Evolutionary conservation across 1,140 invertebrate species (phyloP).

Genomic region (Pachypeltis micranthus): DNA sequence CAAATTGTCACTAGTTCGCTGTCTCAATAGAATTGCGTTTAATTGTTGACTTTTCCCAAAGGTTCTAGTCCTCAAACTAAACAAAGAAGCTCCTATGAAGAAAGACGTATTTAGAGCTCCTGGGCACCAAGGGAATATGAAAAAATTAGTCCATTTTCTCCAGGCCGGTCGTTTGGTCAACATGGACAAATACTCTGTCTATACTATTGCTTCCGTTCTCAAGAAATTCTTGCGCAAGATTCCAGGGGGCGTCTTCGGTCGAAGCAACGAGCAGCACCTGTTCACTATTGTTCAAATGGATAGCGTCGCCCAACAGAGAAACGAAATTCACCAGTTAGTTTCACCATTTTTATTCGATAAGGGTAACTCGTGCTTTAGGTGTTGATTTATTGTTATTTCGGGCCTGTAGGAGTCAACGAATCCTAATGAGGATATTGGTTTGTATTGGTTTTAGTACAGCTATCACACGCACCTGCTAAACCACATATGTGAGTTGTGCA

Average conservation of each 20-base stretch:
- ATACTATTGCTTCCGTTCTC: constrained; percentile 94
- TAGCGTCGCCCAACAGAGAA: constrained; percentile 68
- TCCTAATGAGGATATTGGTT: too few species aligned
- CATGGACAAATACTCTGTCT: constrained; percentile 93
- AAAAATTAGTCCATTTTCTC: constrained; percentile 88
- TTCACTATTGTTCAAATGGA: constrained; percentile 75
- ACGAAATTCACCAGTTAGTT: constrained; percentile 78
- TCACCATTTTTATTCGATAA: too few species aligned
- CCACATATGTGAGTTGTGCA: too few species aligned
- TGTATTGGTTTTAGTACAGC: too few species aligned
- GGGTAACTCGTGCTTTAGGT: too few species aligned
- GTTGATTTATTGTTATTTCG: too few species aligned
- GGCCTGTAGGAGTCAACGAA: too few species aligned
- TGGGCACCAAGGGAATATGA: constrained; percentile 88
- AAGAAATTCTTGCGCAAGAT: constrained; percentile 97
- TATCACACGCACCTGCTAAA: too few species aligned
- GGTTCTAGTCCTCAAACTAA: constrained; percentile 84
- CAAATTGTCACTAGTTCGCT: too few species aligned
- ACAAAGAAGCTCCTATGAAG: constrained; percentile 84
- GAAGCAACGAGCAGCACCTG: constrained; percentile 76
- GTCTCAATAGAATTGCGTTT: too few species aligned
- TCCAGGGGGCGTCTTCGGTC: constrained; percentile 88
- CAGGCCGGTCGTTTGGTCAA: constrained; percentile 93
- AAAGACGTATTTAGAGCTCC: constrained; percentile 91
- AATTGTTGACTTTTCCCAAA: constrained; percentile 40